phyloP scores from a whole-genome alignment of 2,113 vertebrate genomes.

The Cacatua alba region DNA sequence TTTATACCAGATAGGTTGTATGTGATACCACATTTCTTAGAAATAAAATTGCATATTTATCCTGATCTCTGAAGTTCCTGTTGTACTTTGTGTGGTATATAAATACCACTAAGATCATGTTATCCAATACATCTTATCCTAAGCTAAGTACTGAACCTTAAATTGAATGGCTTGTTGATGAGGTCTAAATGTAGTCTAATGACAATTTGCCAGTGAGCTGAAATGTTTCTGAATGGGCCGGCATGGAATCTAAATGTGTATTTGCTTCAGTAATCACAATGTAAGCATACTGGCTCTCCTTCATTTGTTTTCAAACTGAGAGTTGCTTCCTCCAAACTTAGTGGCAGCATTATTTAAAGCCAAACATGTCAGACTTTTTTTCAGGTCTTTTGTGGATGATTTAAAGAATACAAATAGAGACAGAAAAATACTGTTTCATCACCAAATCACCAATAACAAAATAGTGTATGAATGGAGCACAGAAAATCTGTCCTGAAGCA shows the following conservation, averaged over 20 bases:
- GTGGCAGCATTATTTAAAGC: not conserved
- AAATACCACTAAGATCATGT: not conserved
- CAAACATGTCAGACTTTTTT: constrained; percentile 17
- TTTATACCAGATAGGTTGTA: not conserved
- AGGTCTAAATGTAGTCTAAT: constrained; percentile 13
- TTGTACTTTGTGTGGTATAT: not conserved
- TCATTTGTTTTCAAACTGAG: constrained; percentile 38
- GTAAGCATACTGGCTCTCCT: not conserved
- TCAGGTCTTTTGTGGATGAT: constrained; percentile 6
- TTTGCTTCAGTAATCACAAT: constrained; percentile 1
- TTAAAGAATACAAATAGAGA: constrained; percentile 33
- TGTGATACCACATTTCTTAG: not conserved
- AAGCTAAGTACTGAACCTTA: not conserved
- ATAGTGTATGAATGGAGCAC: not conserved
- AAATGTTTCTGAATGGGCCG: constrained; percentile 4
- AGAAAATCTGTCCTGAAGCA: constrained; percentile 49
- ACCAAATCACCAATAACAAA: not conserved
- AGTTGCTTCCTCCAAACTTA: not conserved
- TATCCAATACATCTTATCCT: not conserved
- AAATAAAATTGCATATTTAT: not conserved
- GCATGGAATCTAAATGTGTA: not conserved
- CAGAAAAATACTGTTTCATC: not conserved
- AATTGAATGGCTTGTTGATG: constrained; percentile 10
- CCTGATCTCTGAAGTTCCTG: not conserved
- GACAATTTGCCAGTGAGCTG: not conserved